Conservation (phyloP, 1,140 invertebrate genomes). For the Cataglyphis hispanica region DNA sequence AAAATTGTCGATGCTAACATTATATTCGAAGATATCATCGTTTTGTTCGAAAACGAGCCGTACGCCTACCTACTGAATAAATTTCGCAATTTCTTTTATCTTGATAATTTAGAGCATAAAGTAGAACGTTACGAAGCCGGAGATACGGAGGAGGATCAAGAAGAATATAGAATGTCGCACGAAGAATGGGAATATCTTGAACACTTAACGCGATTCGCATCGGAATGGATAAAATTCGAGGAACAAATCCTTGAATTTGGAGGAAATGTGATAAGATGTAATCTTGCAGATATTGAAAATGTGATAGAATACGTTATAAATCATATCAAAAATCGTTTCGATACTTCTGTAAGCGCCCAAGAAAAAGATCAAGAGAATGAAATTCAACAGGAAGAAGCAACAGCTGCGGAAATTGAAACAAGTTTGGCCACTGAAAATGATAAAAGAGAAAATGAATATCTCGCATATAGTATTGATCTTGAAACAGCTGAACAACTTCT, state of each 20-base stretch:
- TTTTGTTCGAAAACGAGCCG: constrained; percentile 84
- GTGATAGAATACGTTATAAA: constrained; percentile 62
- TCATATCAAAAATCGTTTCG: constrained; percentile 73
- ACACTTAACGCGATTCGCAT: constrained; percentile 49
- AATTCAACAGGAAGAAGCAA: constrained; percentile 68
- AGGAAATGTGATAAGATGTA: constrained; percentile 60
- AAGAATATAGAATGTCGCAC: not conserved
- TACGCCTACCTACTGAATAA: constrained; percentile 66
- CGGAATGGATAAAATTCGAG: constrained; percentile 41
- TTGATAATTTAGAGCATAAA: not conserved
- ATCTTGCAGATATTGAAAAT: constrained; percentile 58
- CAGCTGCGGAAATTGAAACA: constrained; percentile 33
- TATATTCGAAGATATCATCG: constrained; percentile 86
- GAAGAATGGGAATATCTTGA: constrained; percentile 44
- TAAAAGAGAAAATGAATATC: constrained; percentile 46
- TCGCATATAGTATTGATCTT: constrained; percentile 85
- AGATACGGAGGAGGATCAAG: not conserved
- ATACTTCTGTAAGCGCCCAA: constrained; percentile 69
- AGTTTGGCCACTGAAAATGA: constrained; percentile 40
- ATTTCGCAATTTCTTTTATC: constrained; percentile 41
- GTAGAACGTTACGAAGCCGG: too few species aligned
- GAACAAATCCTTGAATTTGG: constrained; percentile 39
- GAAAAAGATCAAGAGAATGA: constrained; percentile 71
- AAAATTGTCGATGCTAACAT: constrained; percentile 83
- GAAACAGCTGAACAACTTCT: constrained; percentile 87